Conservation (phyloP, 2,797 vertebrate species). For the Anniella stebbinsi region DNA sequence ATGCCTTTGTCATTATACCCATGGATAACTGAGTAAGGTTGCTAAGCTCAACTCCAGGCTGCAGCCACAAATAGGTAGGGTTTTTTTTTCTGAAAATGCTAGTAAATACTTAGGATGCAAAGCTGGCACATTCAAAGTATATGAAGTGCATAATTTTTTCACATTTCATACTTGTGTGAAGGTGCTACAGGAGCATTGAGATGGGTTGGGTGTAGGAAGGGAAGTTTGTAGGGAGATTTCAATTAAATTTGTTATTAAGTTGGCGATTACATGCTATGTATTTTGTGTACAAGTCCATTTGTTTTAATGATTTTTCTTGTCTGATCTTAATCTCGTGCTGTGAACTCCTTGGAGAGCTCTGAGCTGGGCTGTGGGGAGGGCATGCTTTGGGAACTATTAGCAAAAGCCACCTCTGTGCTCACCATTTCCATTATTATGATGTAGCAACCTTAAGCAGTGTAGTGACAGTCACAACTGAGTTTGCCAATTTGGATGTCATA, state of each 20-base stretch:
- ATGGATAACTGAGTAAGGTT: background rate
- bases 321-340: no score
- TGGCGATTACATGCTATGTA: no score
- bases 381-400: background rate
- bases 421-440: background rate
- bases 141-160: background rate
- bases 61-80: background rate
- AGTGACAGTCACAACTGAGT: background rate
- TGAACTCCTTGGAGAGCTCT: no score
- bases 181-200: background rate
- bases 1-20: no score
- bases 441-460: background rate
- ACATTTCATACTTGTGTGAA: conserved; percentile 73
- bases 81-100: background rate
- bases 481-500: background rate
- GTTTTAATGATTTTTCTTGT: no score
- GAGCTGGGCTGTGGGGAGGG: background rate
- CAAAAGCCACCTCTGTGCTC: background rate
- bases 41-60: background rate
- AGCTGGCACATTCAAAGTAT: background rate
- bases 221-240: no score
- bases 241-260: no score
- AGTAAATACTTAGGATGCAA: background rate
- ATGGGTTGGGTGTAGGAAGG: no score
- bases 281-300: no score